Evolutionary conservation across 2,113 vertebrate species (phyloP).

Genomic region (Oophaga pumilio): DNA sequence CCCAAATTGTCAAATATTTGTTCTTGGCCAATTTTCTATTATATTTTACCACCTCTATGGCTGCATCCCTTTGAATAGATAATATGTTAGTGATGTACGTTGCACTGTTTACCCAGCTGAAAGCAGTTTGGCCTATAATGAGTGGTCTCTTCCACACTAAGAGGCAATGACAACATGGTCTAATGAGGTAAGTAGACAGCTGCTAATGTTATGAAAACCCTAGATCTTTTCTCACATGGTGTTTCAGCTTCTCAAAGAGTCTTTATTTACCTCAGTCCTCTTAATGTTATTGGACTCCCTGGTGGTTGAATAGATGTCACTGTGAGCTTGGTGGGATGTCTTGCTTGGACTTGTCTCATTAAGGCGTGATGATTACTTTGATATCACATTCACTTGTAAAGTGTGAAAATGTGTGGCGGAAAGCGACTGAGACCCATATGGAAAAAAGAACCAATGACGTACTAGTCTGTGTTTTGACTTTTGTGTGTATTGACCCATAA

Average conservation of each 20-base stretch:
- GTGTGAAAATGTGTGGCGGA: background rate
- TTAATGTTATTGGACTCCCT: background rate
- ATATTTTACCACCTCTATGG: background rate
- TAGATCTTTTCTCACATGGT: background rate
- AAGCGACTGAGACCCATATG: background rate
- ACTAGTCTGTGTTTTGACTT: background rate
- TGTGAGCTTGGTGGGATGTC: background rate
- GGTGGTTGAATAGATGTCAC: background rate
- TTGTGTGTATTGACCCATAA: background rate
- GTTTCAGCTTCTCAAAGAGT: background rate
- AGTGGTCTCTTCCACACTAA: constrained; percentile 3
- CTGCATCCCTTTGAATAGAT: background rate
- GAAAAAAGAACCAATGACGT: background rate
- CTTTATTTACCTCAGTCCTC: background rate
- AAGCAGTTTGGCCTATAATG: background rate
- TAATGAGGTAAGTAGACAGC: constrained; percentile 38
- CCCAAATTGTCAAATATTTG: background rate
- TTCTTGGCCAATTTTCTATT: background rate
- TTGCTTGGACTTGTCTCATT: constrained; percentile 7
- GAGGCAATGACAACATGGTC: constrained; percentile 28
- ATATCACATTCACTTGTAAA: background rate
- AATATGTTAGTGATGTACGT: background rate
- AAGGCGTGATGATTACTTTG: background rate
- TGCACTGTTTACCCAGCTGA: constrained; percentile 20
- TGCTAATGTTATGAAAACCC: constrained; percentile 31